These are phyloP conservation scores for Agelastica alni DNA, from an alignment of 2,888 invertebrate species.

Conservation along the genomic window DNA sequence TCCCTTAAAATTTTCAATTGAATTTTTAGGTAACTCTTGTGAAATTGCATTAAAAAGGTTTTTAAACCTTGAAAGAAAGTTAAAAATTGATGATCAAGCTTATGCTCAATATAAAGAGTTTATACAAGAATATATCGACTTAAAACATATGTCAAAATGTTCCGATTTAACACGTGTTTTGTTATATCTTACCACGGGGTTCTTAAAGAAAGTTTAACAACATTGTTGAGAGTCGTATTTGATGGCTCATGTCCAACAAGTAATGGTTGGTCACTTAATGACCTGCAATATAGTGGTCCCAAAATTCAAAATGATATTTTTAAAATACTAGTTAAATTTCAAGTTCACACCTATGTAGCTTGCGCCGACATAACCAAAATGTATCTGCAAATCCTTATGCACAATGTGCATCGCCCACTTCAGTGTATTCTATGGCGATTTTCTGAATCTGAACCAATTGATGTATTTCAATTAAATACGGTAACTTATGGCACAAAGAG, in stretches of 20 bases:
- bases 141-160: too few relatives aligned
- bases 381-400: constrained; percentile 18
- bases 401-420: constrained; percentile 4
- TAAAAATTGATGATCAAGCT: too few relatives aligned
- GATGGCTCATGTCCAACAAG: constrained; percentile 11
- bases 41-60: too few relatives aligned
- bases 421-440: neutral
- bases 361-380: constrained; percentile 15
- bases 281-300: constrained; percentile 2
- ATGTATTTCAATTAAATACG: too few relatives aligned
- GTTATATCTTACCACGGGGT: constrained; percentile 3
- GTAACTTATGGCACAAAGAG: too few relatives aligned
- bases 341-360: constrained; percentile 8
- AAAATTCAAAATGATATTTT: constrained; percentile 14
- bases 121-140: too few relatives aligned
- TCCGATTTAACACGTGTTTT: neutral
- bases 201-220: too few relatives aligned
- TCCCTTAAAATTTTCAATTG: too few relatives aligned
- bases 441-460: neutral
- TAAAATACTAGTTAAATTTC: constrained; percentile 5
- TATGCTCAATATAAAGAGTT: too few relatives aligned
- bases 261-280: constrained; percentile 5
- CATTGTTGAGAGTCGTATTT: too few relatives aligned
- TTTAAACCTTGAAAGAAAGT: too few relatives aligned
- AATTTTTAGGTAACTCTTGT: too few relatives aligned